These are phyloP conservation scores for Pyrgilauda ruficollis DNA, from an alignment of 2,113 vertebrate species.

Conservation along the genomic window DNA sequence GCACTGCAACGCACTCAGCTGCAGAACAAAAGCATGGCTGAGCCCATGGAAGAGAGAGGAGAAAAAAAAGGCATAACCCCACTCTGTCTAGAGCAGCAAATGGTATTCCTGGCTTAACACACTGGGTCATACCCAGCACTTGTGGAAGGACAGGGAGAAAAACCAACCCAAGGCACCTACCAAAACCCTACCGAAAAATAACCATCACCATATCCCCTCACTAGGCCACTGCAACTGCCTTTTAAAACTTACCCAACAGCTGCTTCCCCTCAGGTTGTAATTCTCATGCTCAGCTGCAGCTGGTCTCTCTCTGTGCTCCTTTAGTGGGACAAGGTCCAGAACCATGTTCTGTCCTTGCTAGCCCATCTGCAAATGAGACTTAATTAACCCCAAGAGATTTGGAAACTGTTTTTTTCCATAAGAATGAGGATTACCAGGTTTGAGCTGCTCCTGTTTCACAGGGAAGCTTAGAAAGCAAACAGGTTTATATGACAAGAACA, in stretches of 20 bases:
- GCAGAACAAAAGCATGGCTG: background rate
- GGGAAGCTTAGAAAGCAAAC: background rate
- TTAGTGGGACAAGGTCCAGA: background rate
- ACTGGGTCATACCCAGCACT: background rate
- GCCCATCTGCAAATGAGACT: background rate
- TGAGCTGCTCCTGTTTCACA: background rate
- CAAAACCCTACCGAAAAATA: fast-evolving
- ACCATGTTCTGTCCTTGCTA: background rate
- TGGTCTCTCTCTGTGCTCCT: background rate
- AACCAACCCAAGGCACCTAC: fast-evolving
- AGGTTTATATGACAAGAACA: background rate
- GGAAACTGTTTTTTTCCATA: background rate
- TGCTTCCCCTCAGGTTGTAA: background rate
- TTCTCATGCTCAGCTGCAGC: background rate
- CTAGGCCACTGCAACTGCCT: background rate
- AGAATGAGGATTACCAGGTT: background rate
- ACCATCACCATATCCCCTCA: fast-evolving
- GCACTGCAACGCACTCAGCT: background rate
- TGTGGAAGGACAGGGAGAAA: background rate
- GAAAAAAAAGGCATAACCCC: background rate
- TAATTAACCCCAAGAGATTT: background rate
- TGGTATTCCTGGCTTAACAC: background rate
- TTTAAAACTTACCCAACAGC: background rate
- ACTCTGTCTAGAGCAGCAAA: background rate
- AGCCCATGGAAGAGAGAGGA: background rate